Evolutionary conservation across 2,797 vertebrate species (phyloP), one percentile per base, ranked within the genome.

Genomic region (Rhyacichthys aspro): DNA sequence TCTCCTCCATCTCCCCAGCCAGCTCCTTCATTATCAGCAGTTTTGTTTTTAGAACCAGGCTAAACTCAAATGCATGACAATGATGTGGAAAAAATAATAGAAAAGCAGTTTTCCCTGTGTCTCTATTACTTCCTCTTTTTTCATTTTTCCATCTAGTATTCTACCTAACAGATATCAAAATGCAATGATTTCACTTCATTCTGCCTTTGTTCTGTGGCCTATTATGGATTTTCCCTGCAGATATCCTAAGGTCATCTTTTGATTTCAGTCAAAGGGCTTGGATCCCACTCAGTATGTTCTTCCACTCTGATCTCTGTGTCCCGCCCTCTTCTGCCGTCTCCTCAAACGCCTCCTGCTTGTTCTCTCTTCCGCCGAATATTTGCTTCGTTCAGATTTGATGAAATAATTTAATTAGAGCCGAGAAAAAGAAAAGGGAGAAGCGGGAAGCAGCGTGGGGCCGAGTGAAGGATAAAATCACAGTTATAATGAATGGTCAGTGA

Each of bases 401-500:
- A 79, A 83, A 76, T 75, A 82, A 89, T 90, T 88, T 83, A 88
- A 89, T 90, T 90, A 89, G 76, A 71, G 62, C 68, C n/a, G n/a
- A 48, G 59, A 52, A 63, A 72, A 56, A 73, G 75, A 77, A 60
- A 69, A 2, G 4, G 50, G 39, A 2, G 12, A 39, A 53, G 11
- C 60, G 56, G 59, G 63, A 75, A 76, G 65, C 64, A 73, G 41
- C 1, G 38, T 65, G 69, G 55, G 61, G 72, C 45, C 48, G 9
- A 45, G 61, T 58, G 68, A 74, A 63, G 63, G 68, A 83, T 79
- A 65, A 67, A 63, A 66, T 59, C 53, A 43, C 52, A 72, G 67
- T 59, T 45, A 60, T 85, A 82, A 81, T 76, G 70, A 86, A 81
- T 75, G 74, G 69, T 73, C 69, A 69, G 75, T 78, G 85, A 82